Conservation (phyloP, 2,113 vertebrate species). For the Pontoporia blainvillei region DNA sequence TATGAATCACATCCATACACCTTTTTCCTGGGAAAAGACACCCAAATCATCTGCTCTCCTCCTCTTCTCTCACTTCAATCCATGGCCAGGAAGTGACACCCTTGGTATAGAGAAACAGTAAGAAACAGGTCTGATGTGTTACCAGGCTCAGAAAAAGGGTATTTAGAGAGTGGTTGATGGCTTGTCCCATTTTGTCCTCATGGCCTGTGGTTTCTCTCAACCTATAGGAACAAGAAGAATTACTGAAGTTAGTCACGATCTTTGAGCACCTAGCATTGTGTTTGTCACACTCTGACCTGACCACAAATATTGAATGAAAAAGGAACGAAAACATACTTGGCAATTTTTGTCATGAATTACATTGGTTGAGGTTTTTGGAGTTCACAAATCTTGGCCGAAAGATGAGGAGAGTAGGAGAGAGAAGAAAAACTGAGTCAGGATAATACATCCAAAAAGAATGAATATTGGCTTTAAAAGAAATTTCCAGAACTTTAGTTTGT, state of each 20-base stretch:
- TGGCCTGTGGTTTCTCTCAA: background rate
- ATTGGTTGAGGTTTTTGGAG: background rate
- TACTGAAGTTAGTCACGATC: background rate
- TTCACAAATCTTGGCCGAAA: background rate
- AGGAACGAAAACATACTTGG: background rate
- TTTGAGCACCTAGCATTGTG: background rate
- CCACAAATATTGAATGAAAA: background rate
- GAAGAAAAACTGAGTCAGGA: background rate
- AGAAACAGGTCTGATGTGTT: background rate
- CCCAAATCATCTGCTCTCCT: background rate
- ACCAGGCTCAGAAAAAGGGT: background rate
- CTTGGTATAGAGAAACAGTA: background rate
- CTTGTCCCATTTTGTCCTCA: background rate
- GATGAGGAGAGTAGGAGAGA: background rate
- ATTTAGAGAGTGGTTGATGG: background rate
- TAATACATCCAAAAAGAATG: background rate
- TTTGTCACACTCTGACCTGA: background rate
- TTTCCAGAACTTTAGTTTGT: background rate
- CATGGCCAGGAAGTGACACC: background rate
- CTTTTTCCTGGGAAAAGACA: background rate
- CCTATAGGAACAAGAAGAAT: background rate
- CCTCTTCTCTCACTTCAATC: background rate
- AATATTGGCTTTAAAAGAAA: background rate
- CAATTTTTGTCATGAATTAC: background rate
- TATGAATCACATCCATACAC: background rate